Evolutionary conservation across 2,113 vertebrate genomes (phyloP).

Genomic region (Brienomyrus longianalis): DNA sequence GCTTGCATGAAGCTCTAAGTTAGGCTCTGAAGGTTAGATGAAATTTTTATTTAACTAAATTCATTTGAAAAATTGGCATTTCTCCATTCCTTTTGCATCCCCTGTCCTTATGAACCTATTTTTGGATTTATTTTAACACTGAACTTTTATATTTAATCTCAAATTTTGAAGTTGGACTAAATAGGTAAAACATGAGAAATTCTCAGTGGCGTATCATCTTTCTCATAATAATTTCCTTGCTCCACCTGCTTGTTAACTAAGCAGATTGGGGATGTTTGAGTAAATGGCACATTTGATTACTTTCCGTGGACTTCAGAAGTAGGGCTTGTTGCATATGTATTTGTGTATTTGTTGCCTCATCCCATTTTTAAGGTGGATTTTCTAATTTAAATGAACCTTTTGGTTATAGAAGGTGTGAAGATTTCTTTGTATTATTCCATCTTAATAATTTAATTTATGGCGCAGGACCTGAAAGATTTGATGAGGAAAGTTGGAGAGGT

Average conservation of each 20-base stretch:
- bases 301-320: not conserved
- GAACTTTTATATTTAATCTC: not conserved
- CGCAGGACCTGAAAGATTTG: slow-evolving; percentile 85
- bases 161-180: not conserved
- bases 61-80: not conserved
- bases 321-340: not conserved
- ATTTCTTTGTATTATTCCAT: not conserved
- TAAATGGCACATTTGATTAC: not conserved
- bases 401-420: not conserved
- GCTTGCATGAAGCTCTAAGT: not conserved
- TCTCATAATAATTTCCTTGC: not conserved
- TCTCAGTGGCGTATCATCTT: not conserved
- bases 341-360: not conserved
- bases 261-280: not conserved
- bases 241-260: slow-evolving; percentile 10
- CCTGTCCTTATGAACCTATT: not conserved
- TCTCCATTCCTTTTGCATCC: not conserved
- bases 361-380: not conserved
- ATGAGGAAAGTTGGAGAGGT: slow-evolving; percentile 91
- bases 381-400: not conserved
- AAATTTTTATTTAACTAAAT: not conserved
- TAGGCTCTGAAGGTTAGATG: not conserved
- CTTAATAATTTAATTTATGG: slow-evolving; percentile 17
- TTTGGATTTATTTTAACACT: not conserved
- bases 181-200: not conserved